These are phyloP conservation scores for Drosophila emarginata DNA, from an alignment of 2,888 invertebrate species.

Conservation along the genomic window DNA sequence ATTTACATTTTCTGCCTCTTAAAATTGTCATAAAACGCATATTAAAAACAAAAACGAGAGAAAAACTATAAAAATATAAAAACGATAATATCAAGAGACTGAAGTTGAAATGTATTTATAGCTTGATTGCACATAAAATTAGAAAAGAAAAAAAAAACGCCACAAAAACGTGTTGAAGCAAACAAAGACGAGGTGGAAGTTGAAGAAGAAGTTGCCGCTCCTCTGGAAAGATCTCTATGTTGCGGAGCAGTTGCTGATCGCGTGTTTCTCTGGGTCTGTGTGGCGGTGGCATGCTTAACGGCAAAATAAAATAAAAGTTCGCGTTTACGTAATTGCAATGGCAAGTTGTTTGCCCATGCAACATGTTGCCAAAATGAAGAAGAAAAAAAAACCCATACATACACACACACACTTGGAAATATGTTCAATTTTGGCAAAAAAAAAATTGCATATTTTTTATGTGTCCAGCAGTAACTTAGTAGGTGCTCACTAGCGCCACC, in stretches of 20 bases:
- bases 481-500: too few relatives aligned
- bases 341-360: conserved; percentile 51
- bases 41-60: conserved; percentile 50
- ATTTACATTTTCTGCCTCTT: conserved; percentile 56
- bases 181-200: not conserved
- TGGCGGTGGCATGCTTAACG: not conserved
- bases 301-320: conserved; percentile 19
- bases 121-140: not conserved
- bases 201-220: not conserved
- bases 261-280: not conserved
- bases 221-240: not conserved
- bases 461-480: too few relatives aligned
- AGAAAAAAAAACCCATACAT: conserved; percentile 13
- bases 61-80: conserved; percentile 49
- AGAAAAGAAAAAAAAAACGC: not conserved
- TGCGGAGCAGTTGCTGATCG: conserved; percentile 1
- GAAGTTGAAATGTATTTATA: not conserved
- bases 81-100: conserved; percentile 49
- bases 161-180: not conserved
- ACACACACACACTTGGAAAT: not conserved
- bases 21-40: conserved; percentile 60
- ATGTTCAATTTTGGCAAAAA: not conserved
- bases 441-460: not conserved
- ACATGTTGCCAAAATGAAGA: conserved; percentile 50
- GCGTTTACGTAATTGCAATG: conserved; percentile 52